phyloP scores from a whole-genome alignment of 2,888 invertebrate genomes.

The Lordiphosa andalusiaca region DNA sequence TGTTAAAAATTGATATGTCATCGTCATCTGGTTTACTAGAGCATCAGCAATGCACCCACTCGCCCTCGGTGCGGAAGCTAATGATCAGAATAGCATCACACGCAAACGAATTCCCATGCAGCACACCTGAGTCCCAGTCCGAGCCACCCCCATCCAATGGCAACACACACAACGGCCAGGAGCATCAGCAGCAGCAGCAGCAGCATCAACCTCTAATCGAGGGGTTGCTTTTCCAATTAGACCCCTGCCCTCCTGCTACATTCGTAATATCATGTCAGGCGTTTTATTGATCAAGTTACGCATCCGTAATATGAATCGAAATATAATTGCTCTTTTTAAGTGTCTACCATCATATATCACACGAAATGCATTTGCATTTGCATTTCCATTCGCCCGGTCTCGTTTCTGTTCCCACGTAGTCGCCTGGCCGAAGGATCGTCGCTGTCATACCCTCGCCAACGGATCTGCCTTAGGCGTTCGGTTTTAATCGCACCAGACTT shows the following conservation, averaged over 20 bases:
- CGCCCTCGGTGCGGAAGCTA: constrained; percentile 26
- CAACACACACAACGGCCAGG: constrained; percentile 15
- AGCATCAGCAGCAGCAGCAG: constrained; percentile 30
- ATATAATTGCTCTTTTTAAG: constrained; percentile 70
- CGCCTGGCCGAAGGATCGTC: constrained; percentile 9
- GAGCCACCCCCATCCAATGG: constrained; percentile 32
- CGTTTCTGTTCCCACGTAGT: constrained; percentile 25
- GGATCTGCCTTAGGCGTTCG: constrained; percentile 47
- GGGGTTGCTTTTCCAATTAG: constrained; percentile 71
- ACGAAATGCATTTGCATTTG: constrained; percentile 30
- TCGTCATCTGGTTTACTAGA: constrained; percentile 76
- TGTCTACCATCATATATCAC: constrained; percentile 63
- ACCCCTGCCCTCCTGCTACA: constrained; percentile 40
- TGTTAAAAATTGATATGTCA: constrained; percentile 68
- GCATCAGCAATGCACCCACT: constrained; percentile 44
- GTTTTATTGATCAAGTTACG: constrained; percentile 71
- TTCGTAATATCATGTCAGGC: constrained; percentile 56
- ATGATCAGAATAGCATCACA: constrained; percentile 69
- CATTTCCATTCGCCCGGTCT: constrained; percentile 13
- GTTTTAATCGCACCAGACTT: constrained; percentile 69
- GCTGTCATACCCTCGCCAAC: constrained; percentile 24
- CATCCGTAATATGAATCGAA: constrained; percentile 71
- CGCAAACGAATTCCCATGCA: constrained; percentile 76
- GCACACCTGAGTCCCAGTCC: constrained; percentile 51
- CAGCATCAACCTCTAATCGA: constrained; percentile 21